phyloP scores from a whole-genome alignment of 2,113 vertebrate species.

The Heterotis niloticus region DNA sequence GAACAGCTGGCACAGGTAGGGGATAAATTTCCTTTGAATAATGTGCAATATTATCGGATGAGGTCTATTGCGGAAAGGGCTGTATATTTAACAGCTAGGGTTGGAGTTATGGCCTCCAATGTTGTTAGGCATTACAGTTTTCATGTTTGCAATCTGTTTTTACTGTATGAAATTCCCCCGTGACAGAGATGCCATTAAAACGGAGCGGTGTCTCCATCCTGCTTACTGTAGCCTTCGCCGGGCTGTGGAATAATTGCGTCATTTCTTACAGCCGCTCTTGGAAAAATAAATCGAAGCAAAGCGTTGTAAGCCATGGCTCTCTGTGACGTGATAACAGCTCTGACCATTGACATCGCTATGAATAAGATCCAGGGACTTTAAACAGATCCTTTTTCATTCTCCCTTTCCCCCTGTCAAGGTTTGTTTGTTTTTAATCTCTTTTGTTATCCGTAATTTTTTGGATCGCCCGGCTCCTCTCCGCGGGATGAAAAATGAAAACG shows the following conservation, averaged over 20 bases:
- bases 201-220: neutral
- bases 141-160: constrained; percentile 5
- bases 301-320: constrained; percentile 29
- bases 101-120: neutral
- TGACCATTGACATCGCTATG: constrained; percentile 40
- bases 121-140: constrained; percentile 9
- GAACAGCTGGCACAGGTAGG: neutral
- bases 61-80: neutral
- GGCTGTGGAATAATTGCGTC: constrained; percentile 36
- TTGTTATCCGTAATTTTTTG: constrained; percentile 51
- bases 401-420: constrained; percentile 41
- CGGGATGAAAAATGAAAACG: constrained; percentile 26
- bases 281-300: constrained; percentile 34
- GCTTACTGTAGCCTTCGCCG: constrained; percentile 24
- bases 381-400: constrained; percentile 25
- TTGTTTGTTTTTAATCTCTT: constrained; percentile 58
- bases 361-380: constrained; percentile 45
- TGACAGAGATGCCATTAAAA: constrained; percentile 31
- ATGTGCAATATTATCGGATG: neutral
- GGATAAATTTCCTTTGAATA: constrained; percentile 8
- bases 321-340: constrained; percentile 30
- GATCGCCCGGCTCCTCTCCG: constrained; percentile 16
- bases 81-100: neutral
- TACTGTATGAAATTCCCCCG: neutral
- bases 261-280: constrained; percentile 30